These are phyloP conservation scores for Syngnathus typhle DNA, from an alignment of 2,113 vertebrate species.

Conservation along the genomic window DNA sequence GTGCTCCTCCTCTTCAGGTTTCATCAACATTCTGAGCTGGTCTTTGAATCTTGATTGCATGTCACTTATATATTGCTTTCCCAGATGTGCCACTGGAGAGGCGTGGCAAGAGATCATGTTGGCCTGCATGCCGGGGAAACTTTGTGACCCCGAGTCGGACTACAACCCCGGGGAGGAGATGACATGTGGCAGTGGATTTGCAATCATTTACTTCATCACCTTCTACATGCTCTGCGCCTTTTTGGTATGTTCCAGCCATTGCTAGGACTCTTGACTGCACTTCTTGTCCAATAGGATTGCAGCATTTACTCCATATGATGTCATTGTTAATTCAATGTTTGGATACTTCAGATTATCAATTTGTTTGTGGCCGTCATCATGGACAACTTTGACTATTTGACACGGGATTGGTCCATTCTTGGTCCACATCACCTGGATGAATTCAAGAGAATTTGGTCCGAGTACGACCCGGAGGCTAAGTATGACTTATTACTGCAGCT, in stretches of 20 bases:
- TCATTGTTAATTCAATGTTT: background rate
- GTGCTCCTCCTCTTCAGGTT: constrained; percentile 95
- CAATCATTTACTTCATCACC: constrained; percentile 95
- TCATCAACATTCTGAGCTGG: background rate
- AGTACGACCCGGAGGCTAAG: constrained; percentile 98
- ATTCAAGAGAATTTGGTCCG: constrained; percentile 99
- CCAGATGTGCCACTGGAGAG: constrained; percentile 94
- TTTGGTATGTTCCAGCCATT: constrained; percentile 72
- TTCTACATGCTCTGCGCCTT: constrained; percentile 99
- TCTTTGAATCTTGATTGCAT: background rate
- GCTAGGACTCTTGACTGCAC: background rate
- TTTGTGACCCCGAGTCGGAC: constrained; percentile 92
- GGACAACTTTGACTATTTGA: constrained; percentile 99
- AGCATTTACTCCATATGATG: too few species aligned
- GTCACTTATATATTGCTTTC: background rate
- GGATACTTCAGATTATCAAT: constrained; percentile 85
- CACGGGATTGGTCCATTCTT: constrained; percentile 97
- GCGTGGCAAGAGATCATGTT: constrained; percentile 99
- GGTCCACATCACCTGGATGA: constrained; percentile 97
- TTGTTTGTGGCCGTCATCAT: constrained; percentile 99
- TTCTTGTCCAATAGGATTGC: too few species aligned
- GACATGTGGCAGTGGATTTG: constrained; percentile 93
- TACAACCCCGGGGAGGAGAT: constrained; percentile 86
- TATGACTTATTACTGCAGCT: constrained; percentile 60
- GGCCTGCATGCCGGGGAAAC: constrained; percentile 90